These are phyloP conservation scores for Orientallactaga sibirica DNA, from an alignment of 2,797 vertebrate species.

Conservation along the genomic window DNA sequence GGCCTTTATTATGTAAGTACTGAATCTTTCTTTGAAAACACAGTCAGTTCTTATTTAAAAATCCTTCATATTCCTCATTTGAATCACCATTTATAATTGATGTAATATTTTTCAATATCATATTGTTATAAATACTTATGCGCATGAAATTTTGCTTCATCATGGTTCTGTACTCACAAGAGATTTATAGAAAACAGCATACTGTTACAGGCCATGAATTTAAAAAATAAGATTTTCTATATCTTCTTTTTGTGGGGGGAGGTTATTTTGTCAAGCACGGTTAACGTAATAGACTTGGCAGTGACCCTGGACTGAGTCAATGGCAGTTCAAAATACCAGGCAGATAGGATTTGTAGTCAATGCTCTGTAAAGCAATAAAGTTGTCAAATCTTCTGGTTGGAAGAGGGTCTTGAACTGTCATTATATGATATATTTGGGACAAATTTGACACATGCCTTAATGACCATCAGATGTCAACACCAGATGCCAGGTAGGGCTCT, in stretches of 20 bases:
- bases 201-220: background rate
- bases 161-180: background rate
- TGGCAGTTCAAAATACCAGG: conserved; percentile 13
- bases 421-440: conserved; percentile 39
- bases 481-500: conserved; percentile 42
- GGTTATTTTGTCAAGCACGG: conserved; percentile 27
- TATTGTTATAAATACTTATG: background rate
- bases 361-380: conserved; percentile 55
- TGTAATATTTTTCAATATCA: background rate
- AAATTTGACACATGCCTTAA: conserved; percentile 41
- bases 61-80: background rate
- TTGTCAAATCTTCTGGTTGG: conserved; percentile 36
- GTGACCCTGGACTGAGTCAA: background rate
- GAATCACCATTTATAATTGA: conserved; percentile 6
- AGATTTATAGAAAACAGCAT: conserved; percentile 24
- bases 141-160: background rate
- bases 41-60: conserved; percentile 14
- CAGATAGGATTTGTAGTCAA: conserved; percentile 37
- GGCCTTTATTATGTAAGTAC: background rate
- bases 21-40: background rate
- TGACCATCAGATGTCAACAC: background rate
- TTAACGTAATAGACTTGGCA: background rate
- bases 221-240: background rate
- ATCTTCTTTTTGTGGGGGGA: background rate
- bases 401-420: background rate